These are phyloP conservation scores for Propsilocerus akamusi DNA, from an alignment of 1,140 invertebrate genomes.

Conservation along the genomic window DNA sequence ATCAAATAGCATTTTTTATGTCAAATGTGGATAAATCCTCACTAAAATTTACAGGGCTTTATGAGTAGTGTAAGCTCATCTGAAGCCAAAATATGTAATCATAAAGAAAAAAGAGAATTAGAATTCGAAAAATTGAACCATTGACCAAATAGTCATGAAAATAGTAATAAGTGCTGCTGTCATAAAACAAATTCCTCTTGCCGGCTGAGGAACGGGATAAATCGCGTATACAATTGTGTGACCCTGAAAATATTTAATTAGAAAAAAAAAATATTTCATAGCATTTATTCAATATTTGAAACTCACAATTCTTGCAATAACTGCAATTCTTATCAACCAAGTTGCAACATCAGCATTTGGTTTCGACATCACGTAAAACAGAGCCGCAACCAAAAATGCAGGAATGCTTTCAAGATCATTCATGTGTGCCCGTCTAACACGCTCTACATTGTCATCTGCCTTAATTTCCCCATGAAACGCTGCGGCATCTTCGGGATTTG, in stretches of 20 bases:
- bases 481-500: neutral
- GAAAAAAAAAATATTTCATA: no score
- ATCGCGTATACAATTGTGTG: conserved; percentile 42
- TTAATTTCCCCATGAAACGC: neutral
- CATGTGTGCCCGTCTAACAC: conserved; percentile 31
- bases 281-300: no score
- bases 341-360: conserved; percentile 30
- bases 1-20: no score
- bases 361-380: conserved; percentile 36
- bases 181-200: conserved; percentile 31
- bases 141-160: conserved; percentile 31
- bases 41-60: no score
- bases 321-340: conserved; percentile 36
- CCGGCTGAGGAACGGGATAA: conserved; percentile 33
- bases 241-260: no score
- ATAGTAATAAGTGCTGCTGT: conserved; percentile 26
- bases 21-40: no score
- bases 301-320: conserved; percentile 29
- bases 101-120: neutral
- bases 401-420: conserved; percentile 53
- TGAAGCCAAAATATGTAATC: no score
- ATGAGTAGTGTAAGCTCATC: no score
- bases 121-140: conserved; percentile 16
- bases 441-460: neutral
- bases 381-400: conserved; percentile 37